Evolutionary conservation across 2,888 invertebrate genomes (phyloP).

Genomic region (Autographa pulchrina): DNA sequence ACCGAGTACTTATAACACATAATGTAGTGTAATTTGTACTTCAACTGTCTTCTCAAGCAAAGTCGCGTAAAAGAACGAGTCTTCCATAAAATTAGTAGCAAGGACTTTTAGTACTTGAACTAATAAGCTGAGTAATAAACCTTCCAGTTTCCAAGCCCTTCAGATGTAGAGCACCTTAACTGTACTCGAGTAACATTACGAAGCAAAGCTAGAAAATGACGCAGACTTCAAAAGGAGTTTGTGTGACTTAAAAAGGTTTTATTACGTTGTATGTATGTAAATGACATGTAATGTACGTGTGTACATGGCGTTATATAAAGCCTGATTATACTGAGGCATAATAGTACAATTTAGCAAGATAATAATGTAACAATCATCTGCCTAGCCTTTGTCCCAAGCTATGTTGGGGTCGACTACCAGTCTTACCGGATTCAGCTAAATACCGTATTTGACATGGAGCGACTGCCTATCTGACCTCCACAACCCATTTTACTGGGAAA

Average conservation of each 20-base stretch:
- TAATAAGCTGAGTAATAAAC: conserved; percentile 8
- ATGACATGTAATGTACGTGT: background rate
- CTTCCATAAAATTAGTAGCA: background rate
- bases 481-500: too few relatives aligned
- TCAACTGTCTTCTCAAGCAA: background rate
- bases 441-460: too few relatives aligned
- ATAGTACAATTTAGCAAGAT: background rate
- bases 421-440: too few relatives aligned
- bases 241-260: background rate
- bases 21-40: background rate
- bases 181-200: background rate
- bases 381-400: too few relatives aligned
- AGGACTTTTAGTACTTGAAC: background rate
- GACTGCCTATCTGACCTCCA: too few relatives aligned
- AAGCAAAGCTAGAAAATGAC: background rate
- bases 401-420: too few relatives aligned
- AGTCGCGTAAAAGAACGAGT: background rate
- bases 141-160: background rate
- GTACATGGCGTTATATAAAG: background rate
- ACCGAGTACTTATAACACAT: too few relatives aligned
- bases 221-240: background rate
- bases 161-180: background rate
- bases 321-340: background rate
- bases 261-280: background rate
- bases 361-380: background rate